Base-by-base conservation (phyloP, 2,888 invertebrate genomes). In the Pterostichus madidus region DNA sequence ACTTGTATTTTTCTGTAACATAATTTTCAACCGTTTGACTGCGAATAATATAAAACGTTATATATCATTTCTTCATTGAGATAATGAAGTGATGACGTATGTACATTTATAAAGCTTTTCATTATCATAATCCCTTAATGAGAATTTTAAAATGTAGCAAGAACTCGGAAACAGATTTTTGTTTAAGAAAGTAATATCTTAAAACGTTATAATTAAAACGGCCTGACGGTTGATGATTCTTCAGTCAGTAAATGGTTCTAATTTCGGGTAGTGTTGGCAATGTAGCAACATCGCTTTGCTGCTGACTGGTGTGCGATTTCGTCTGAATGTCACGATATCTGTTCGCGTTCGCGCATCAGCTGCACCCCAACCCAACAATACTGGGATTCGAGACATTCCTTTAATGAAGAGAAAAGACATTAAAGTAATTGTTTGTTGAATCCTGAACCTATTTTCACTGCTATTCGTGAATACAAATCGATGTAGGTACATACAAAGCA, bases 351-450 rank as follows among this genome's bases (percentile, higher is more conserved):
- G 17, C 32, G 61, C 32, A 32, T 61, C 56, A 56, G 17, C 17
- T 11, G 13, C 2, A 61, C 10, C 5, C 61, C n/a, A 15, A 61
- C 10, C 5, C 61, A 2, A 15, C 52, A 52, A 13, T n/a, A 52
- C 52, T 2, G 13, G 52, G n/a, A 52, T 11, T 10, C 13, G 32
- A 61, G 61, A n/a, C 61, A 61, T 61, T 61, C 31, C 31, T 32
- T 61, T 61, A 61, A 61, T 61, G 61, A 61, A 61, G 61, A 61
- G 61, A 32, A 61, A n/a, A 61, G 32, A 61, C 61, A 61, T 61
- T 61, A 61, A 61, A 61, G 61, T 61, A 61, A 61, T 61, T 61
- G 61, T 61, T 61, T 61, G 56, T 17, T 56, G 13, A 56, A 56
- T 56, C 56, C 17, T 7, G 6, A 10, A 8, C 56, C 15, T 56